Evolutionary conservation across 2,113 vertebrate genomes (phyloP), one percentile per base, ranked within the genome.

Genomic region (Rhizomys pruinosus): DNA sequence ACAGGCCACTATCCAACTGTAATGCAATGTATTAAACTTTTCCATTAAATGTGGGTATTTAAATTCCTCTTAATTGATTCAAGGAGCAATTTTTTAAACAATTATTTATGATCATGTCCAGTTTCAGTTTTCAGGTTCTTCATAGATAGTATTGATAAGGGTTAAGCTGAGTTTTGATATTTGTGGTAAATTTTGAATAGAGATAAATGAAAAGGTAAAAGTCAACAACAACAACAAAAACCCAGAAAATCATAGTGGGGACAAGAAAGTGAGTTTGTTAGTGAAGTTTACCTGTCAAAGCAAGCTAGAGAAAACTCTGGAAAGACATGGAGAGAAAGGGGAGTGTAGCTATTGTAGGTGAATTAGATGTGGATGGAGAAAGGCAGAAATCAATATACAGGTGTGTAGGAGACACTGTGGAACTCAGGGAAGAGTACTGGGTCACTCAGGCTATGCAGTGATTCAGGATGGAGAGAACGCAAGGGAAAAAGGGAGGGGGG

Each of bases 121-220:
- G n/a, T 73, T 92, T 86, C 81, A 20, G n/a, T 77, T 92, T 86
- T 92, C 32, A 57, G 73, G 37, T 42, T 85, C 23, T 87, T 90
- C 22, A 34, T 8, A 34, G 27, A 34, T 8, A 34, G 27, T 16
- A 16, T 27, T 66, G 42, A 29, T 73, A 59, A 47, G 25, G 17
- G 59, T 87, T 73, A 82, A 74, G 44, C 27, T 82, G 66, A 80
- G 73, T 23, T 68, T 93, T 89, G 34, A 84, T 47, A 79, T 63
- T n/a, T 52, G 34, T 20, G 25, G 47, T 73, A 47, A 55, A n/a
- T 61, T 81, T 94, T 76, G 44, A 86, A 13, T 68, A 39, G 32
- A 44, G 6, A 37, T 84, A 92, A 63, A 8, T 17, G 29, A 79
- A n/a, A 82, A 82, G 12, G 20, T 66, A 68, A 89, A 80, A 78